Base-by-base conservation (phyloP, 2,888 invertebrate genomes). In the Sinhomidia bicolor region DNA sequence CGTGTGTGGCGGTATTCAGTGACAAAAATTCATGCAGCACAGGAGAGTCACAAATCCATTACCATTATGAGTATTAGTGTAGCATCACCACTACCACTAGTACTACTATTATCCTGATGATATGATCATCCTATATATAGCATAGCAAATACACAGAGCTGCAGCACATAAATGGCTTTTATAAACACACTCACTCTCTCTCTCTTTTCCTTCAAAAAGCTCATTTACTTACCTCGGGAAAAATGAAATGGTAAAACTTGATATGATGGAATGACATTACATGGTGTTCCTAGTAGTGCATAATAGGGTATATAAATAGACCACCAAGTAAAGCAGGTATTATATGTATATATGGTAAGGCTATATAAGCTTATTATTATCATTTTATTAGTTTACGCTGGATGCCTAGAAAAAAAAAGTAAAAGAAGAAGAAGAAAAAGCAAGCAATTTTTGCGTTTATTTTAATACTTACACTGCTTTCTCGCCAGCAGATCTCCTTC, bases 11-110 rank as follows among this genome's bases (percentile, higher is more conserved):
- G n/a, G n/a, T 32, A 32, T 36, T 10, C 41, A 47, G 74, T 74
- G 74, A 74, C 51, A 54, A 60, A 54, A 60, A 83, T 51, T 83
- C 74, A 84, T 84, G n/a, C 20, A 74, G 29, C 74, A 71, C 80
- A 3, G 29, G 78, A 80, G 86, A 81, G 57, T 36, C 86, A 80
- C 86, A 80, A 86, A 80, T 86, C 86, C 80, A 86, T 86, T 86
- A 80, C 41, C 79, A 85, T 51, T 36, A 81, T 71, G 65, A 79
- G 68, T 12, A 78, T 47, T 57, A 78, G 74, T 62, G 44, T n/a
- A n/a, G 7, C 57, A 44, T 60, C 51, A 85, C 76, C 76, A 78
- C 62, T 7, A 36, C 7, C 36, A 7, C 7, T 7, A 36, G 36
- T 36, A 36, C 7, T 36, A n/a, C n/a, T n/a, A n/a, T n/a, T 20